These are phyloP conservation scores for Uria lomvia DNA, from an alignment of 2,113 vertebrate genomes.

Conservation along the genomic window DNA sequence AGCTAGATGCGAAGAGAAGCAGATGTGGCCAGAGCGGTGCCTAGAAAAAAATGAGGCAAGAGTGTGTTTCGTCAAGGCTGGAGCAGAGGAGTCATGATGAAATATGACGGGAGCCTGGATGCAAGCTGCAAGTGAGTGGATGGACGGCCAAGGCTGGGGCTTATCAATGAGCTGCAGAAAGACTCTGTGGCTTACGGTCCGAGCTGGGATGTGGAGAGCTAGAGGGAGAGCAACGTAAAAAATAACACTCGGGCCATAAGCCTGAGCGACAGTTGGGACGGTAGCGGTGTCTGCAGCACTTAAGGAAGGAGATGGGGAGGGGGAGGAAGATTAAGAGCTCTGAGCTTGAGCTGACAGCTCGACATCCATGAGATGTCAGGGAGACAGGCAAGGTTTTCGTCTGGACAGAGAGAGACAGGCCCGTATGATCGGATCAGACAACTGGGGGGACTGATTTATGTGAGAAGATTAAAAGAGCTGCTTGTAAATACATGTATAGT, in stretches of 20 bases:
- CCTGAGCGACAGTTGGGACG: not conserved
- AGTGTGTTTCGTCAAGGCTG: not conserved
- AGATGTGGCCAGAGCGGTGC: not conserved
- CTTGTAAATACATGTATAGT: conserved; percentile 60
- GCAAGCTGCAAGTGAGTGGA: not conserved
- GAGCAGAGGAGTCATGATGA: not conserved
- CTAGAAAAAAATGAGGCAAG: not conserved
- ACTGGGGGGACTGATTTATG: conserved; percentile 58
- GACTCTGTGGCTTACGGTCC: not conserved
- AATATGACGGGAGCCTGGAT: not conserved
- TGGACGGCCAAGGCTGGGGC: not conserved
- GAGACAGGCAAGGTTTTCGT: conserved; percentile 15
- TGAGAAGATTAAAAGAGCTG: conserved; percentile 53
- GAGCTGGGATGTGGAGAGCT: not conserved
- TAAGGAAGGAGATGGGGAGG: conserved; percentile 4
- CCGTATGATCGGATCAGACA: conserved; percentile 20
- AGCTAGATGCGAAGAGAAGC: not conserved
- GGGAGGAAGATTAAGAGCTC: conserved; percentile 61
- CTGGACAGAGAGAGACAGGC: conserved; percentile 27
- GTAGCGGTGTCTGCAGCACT: not conserved
- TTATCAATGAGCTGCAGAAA: not conserved
- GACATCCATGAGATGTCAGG: conserved; percentile 50
- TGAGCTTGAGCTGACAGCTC: conserved; percentile 48
- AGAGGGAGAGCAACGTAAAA: not conserved
- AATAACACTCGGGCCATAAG: not conserved